Evolutionary conservation across 2,888 invertebrate genomes (phyloP).

Genomic region (Tuta absoluta): DNA sequence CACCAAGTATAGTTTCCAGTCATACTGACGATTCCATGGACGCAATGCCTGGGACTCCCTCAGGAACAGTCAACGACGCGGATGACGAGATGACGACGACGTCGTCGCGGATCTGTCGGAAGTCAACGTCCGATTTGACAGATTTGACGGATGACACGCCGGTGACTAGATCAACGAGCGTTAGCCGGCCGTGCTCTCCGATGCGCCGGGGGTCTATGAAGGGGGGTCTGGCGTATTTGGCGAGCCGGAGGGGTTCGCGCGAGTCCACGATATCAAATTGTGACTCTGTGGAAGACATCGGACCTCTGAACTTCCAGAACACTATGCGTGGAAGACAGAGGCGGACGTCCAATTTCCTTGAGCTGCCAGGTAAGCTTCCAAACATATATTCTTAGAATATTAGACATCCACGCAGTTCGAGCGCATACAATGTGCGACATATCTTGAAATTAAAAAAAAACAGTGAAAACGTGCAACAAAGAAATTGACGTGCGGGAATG

Average conservation of each 20-base stretch:
- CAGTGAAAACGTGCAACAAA: too few relatives aligned
- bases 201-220: slow-evolving; percentile 86
- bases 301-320: slow-evolving; percentile 89
- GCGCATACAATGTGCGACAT: too few relatives aligned
- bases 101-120: slow-evolving; percentile 81
- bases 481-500: too few relatives aligned
- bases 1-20: slow-evolving; percentile 76
- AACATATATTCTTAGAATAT: too few relatives aligned
- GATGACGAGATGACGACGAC: slow-evolving; percentile 73
- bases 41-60: slow-evolving; percentile 68
- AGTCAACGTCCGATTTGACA: slow-evolving; percentile 88
- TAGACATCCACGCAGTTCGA: too few relatives aligned
- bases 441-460: too few relatives aligned
- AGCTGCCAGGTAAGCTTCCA: slow-evolving; percentile 87
- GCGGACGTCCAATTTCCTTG: slow-evolving; percentile 92
- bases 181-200: slow-evolving; percentile 84
- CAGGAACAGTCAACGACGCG: slow-evolving; percentile 66
- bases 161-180: slow-evolving; percentile 82
- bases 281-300: slow-evolving; percentile 86
- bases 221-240: slow-evolving; percentile 88
- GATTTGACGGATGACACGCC: slow-evolving; percentile 83
- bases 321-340: slow-evolving; percentile 89
- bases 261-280: slow-evolving; percentile 88
- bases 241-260: slow-evolving; percentile 92
- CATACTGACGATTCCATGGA: slow-evolving; percentile 74